Percentiles rank a stretch among this genome's conserved stretches.
phyloP scores from a whole-genome alignment of 2,113 vertebrate species.

The Onychostoma macrolepis region DNA sequence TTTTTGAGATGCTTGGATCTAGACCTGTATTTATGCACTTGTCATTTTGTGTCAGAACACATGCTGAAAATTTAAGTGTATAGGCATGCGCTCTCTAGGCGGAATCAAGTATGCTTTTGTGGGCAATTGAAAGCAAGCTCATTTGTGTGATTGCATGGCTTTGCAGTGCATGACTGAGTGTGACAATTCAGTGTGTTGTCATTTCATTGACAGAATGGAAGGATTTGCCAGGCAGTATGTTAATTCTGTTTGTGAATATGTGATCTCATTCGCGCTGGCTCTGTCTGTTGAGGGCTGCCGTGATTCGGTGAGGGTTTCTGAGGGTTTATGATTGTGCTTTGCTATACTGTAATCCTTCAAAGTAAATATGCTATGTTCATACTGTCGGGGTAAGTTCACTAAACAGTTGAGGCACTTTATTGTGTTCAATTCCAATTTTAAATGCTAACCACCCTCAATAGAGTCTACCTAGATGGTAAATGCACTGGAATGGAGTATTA shows the following conservation, averaged over 20 bases:
- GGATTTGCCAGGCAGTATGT: slow-evolving; percentile 64
- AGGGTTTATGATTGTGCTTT: slow-evolving; percentile 30
- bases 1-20: not conserved
- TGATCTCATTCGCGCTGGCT: not conserved
- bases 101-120: slow-evolving; percentile 4
- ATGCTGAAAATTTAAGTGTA: not conserved
- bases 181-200: slow-evolving; percentile 22
- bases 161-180: slow-evolving; percentile 38
- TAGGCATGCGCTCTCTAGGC: not conserved
- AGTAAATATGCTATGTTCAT: slow-evolving; percentile 1
- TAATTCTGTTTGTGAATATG: slow-evolving; percentile 51
- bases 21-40: slow-evolving; percentile 47
- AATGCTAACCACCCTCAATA: not conserved
- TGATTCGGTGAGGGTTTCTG: not conserved
- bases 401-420: not conserved
- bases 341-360: slow-evolving; percentile 22
- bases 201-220: slow-evolving; percentile 50
- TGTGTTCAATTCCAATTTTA: slow-evolving; percentile 45
- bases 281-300: not conserved
- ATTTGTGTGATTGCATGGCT: slow-evolving; percentile 50
- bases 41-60: slow-evolving; percentile 5
- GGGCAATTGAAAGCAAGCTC: slow-evolving; percentile 38
- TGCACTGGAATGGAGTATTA: too few species aligned
- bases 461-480: too few species aligned
- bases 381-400: slow-evolving; percentile 13